Evolutionary conservation across 2,888 invertebrate species (phyloP).

Genomic region (Entomobrya multifasciata): DNA sequence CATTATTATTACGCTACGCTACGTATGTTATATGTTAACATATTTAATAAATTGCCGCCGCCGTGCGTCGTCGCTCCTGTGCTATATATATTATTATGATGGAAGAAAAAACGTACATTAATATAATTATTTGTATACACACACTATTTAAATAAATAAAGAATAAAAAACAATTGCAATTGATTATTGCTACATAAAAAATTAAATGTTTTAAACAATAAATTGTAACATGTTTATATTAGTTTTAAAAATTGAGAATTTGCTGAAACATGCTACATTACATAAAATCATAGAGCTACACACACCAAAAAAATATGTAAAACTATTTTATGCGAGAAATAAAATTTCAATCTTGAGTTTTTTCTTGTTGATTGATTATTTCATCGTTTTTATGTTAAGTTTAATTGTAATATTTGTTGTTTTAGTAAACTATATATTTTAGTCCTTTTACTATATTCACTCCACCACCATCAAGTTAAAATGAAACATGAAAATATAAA

Average conservation of each 20-base stretch:
- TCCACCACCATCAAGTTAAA: too few species aligned
- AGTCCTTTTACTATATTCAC: too few species aligned
- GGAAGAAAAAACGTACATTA: not conserved
- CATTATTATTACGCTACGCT: not conserved
- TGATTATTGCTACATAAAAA: not conserved
- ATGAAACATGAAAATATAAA: too few species aligned
- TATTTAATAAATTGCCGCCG: not conserved
- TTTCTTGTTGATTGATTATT: too few species aligned
- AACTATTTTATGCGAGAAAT: too few species aligned
- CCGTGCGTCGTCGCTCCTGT: conserved; percentile 37
- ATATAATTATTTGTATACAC: conserved; percentile 45
- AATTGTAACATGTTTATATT: not conserved
- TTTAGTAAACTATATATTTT: too few species aligned
- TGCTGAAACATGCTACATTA: conserved; percentile 18
- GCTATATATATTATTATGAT: conserved; percentile 15
- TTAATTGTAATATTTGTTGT: too few species aligned
- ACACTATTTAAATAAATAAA: conserved; percentile 15
- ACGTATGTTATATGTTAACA: too few species aligned
- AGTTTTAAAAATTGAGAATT: not conserved
- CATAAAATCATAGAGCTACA: conserved; percentile 22
- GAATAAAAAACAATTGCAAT: not conserved
- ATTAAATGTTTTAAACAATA: not conserved
- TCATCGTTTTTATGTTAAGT: too few species aligned
- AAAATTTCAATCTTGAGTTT: too few species aligned
- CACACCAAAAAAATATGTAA: conserved; percentile 13